These are phyloP conservation scores for silkworm (Bombyx mori) DNA, from an alignment of 1,140 invertebrate genomes.

Conservation along the genomic window ASM3026992v2 NC_085107.1:13703001-13703500, in stretches of 20 bases:
- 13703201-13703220: slow-evolving; percentile 59
- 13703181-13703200: slow-evolving; percentile 57
- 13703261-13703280: slow-evolving; percentile 25
- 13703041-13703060: slow-evolving; percentile 11
- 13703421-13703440: too few relatives aligned
- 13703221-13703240: slow-evolving; percentile 56
- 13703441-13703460: too few relatives aligned
- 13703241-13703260: slow-evolving; percentile 30
- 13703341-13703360: too few relatives aligned
- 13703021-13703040: slow-evolving; percentile 6
- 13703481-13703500: too few relatives aligned
- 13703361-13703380: too few relatives aligned
- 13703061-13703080: slow-evolving; percentile 32
- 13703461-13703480: too few relatives aligned
- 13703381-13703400: too few relatives aligned
- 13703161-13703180: slow-evolving; percentile 55
- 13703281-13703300: slow-evolving; percentile 50
- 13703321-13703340: background rate
- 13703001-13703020: background rate
- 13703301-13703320: slow-evolving; percentile 45
- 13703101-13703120: slow-evolving; percentile 38
- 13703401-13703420: too few relatives aligned
- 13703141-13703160: slow-evolving; percentile 55
- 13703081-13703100: slow-evolving; percentile 53
- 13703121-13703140: slow-evolving; percentile 53